Evolutionary conservation across 2,888 invertebrate species (phyloP), one percentile per base, ranked within the genome.

Genomic region (Anorthoa munda): DNA sequence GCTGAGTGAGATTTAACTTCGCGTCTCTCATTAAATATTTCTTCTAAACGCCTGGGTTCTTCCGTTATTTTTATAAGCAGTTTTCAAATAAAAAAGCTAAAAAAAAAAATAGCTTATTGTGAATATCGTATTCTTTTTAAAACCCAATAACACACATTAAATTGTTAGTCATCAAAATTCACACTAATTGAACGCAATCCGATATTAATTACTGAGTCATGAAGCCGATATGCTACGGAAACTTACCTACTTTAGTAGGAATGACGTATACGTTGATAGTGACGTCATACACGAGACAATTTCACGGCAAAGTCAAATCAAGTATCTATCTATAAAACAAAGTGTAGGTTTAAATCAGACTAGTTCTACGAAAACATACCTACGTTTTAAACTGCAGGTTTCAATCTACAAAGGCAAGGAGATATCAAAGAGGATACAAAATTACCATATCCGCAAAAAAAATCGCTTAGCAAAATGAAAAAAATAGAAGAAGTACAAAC

Each of bases 401-500:
- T 2, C 68, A 66, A 70, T 66, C 75, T 80, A 73, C 71, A 45
- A 66, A 78, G 55, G 48, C 39, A 59, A 63, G n/a, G 70, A 67
- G 5, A 18, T 48, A 31, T 39, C 17, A 55, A 45, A 71, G 2
- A 48, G 48, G 46, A 63, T 75, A 59, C 39, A 85, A 60, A 58
- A 61, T 53, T 58, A 75, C 61, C 72, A 58, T 60, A 53, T 67
- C 46, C 63, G 55, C 61, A 77, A 70, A 68, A 66, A 55, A 58
- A 69, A 64, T 87, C 86, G 86, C 86, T 69, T 79, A 23, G 86
- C 86, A 70, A 71, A 67, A 60, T 51, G 26, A 75, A 72, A 77
- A 26, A 45, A 31, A 21, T 26, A 39, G 31, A 58, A 71, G 63
- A 59, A 50, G 2, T 26, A 45, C 45, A 68, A 51, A 79, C 77